Percentiles rank a stretch among this genome's conserved stretches.
These are phyloP conservation scores for Scytalopus superciliaris DNA, from an alignment of 2,113 vertebrate genomes.

Conservation along the genomic window DNA sequence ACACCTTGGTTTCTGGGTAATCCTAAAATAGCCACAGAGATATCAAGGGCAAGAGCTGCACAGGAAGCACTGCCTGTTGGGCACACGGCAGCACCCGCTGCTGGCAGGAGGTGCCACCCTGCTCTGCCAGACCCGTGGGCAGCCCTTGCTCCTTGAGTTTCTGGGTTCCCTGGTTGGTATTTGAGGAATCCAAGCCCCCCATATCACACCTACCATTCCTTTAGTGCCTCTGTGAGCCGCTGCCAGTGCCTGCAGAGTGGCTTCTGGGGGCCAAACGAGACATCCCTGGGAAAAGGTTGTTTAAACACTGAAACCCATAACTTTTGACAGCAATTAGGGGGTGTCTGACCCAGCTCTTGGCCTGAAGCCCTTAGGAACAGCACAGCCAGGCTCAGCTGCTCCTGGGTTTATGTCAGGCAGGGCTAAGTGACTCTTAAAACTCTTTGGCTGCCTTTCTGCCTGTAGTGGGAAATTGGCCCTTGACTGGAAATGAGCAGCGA, in stretches of 20 bases:
- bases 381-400: not conserved
- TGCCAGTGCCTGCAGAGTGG: not conserved
- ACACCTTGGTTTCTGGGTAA: not conserved
- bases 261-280: accelerated
- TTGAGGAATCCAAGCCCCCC: no score
- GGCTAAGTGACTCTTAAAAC: constrained; percentile 4
- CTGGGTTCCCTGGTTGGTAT: not conserved
- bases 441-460: constrained; percentile 38
- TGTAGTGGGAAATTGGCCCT: not conserved
- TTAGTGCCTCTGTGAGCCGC: not conserved
- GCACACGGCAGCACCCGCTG: not conserved
- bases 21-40: not conserved
- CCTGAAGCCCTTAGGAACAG: not conserved
- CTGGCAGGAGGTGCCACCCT: not conserved
- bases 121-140: not conserved
- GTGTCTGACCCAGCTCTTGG: not conserved
- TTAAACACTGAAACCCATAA: not conserved
- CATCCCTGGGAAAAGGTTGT: not conserved
- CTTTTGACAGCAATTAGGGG: accelerated
- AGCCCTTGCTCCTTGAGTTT: not conserved
- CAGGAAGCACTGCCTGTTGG: not conserved
- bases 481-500: constrained; percentile 26
- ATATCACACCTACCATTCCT: not conserved
- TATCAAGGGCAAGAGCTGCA: not conserved
- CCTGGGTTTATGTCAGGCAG: not conserved